phyloP scores from a whole-genome alignment of 1,140 invertebrate genomes.

The Trachymyrmex septentrionalis region DNA sequence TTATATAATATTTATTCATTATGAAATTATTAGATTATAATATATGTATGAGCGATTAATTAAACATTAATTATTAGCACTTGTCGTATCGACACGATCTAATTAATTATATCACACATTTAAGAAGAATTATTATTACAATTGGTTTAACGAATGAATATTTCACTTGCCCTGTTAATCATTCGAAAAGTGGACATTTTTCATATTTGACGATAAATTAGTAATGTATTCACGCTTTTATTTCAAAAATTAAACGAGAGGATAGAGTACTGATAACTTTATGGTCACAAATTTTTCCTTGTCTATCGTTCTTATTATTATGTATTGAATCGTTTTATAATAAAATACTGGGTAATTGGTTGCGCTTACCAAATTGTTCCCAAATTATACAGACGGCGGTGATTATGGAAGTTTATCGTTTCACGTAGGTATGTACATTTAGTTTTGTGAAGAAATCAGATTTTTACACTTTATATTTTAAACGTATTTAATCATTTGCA shows the following conservation, averaged over 20 bases:
- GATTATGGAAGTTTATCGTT: slow-evolving; percentile 29
- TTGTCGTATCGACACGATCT: background rate
- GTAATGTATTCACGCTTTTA: background rate
- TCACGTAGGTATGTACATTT: background rate
- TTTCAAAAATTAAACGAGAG: background rate
- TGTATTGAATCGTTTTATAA: slow-evolving; percentile 19
- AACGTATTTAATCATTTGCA: background rate
- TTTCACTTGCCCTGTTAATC: background rate
- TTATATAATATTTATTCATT: too few species aligned
- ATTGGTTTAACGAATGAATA: background rate
- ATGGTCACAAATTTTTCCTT: background rate
- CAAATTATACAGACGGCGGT: too few species aligned
- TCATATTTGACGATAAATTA: slow-evolving; percentile 1
- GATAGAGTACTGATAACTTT: background rate
- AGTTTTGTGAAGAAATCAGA: background rate
- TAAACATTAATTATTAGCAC: slow-evolving; percentile 12
- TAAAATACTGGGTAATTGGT: background rate
- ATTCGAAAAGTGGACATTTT: background rate
- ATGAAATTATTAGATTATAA: background rate
- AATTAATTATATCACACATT: background rate
- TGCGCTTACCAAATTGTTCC: too few species aligned
- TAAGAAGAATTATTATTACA: slow-evolving; percentile 6
- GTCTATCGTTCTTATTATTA: background rate
- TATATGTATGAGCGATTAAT: background rate
- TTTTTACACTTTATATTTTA: slow-evolving; percentile 10